These are phyloP conservation scores for Magallana ariakensis DNA, from an alignment of 1,140 invertebrate genomes.

Conservation along the genomic window DNA sequence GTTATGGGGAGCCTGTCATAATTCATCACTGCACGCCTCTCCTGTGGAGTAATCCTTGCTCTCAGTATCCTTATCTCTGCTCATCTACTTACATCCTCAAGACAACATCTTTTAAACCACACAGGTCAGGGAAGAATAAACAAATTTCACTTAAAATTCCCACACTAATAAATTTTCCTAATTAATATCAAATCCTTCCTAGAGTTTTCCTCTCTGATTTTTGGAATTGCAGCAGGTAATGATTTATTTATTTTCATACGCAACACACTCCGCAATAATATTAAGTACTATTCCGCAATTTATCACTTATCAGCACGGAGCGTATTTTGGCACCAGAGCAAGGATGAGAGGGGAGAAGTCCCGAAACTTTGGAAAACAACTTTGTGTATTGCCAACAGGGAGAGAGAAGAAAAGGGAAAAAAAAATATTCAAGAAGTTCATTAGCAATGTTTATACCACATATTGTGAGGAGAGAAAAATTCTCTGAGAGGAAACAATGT, in stretches of 20 bases:
- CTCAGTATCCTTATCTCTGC: background rate
- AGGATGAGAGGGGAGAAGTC: slow-evolving; percentile 19
- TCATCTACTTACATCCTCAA: background rate
- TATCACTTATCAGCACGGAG: background rate
- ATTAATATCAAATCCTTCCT: background rate
- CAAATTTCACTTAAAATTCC: too few relatives aligned
- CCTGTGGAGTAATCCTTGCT: background rate
- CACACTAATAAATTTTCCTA: background rate
- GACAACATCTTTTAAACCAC: too few relatives aligned
- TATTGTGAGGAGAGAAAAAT: background rate
- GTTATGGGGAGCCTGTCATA: slow-evolving; percentile 16
- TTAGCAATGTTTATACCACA: slow-evolving; percentile 14
- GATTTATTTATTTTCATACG: background rate
- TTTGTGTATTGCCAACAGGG: background rate
- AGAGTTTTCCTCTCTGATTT: background rate
- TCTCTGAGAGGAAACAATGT: background rate
- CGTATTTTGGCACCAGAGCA: slow-evolving; percentile 10
- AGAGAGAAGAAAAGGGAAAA: background rate
- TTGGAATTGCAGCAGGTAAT: slow-evolving; percentile 15
- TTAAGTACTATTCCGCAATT: slow-evolving; percentile 13
- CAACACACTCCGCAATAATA: background rate
- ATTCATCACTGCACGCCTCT: background rate
- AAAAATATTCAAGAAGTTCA: background rate
- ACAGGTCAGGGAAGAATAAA: too few relatives aligned
- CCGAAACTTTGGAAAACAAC: background rate